Base-by-base conservation (phyloP, 2,113 vertebrate species). In the Vulpes ferrilata region DNA sequence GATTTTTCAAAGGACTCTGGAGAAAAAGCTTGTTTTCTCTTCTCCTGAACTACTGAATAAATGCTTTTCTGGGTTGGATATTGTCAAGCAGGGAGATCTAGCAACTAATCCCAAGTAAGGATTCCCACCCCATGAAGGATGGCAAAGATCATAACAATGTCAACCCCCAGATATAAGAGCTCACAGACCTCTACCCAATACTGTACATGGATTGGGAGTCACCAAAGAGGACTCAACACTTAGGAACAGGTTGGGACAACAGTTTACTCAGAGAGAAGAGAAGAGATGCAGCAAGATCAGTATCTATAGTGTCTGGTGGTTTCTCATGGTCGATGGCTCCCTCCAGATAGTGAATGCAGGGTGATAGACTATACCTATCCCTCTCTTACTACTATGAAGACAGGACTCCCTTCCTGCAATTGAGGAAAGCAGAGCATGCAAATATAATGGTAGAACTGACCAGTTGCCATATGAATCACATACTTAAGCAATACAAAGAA, bases 381-480 rank as follows among this genome's bases (percentile, higher is more conserved):
- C 35, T 59, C 7, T 95, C 30, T 27, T 76, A 20, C 57, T 57
- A 17, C 22, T 20, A 7, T 12, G 11, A 76, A 84, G n/a, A 76
- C 16, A 16, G 19, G 4, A 2, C n/a, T 90, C 62, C 22, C 6
- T 30, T 51, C 59, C 81, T 10, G 32, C 73, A 73, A 9, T 4
- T 2, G 11, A 0, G 0, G 32, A 10, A 19, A 74, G 2, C 12
- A 2, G 5, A 27, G 19, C 0, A 11, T 16, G 57, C 53, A 83
- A 25, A 43, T 74, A 73, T 27, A 64, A n/a, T 35, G 5, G 1
- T 11, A 23, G 25, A 27, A 20, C 11, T 55, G 38, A 6, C 20
- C 25, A 79, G 30, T 2, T 74, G 17, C 9, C 62, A 43, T n/a
- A n/a, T n/a, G 20, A 65, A 43, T 11, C n/a, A 65, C 10, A 35